Base-by-base conservation (phyloP, 2,113 vertebrate genomes). In the Probosciger aterrimus region DNA sequence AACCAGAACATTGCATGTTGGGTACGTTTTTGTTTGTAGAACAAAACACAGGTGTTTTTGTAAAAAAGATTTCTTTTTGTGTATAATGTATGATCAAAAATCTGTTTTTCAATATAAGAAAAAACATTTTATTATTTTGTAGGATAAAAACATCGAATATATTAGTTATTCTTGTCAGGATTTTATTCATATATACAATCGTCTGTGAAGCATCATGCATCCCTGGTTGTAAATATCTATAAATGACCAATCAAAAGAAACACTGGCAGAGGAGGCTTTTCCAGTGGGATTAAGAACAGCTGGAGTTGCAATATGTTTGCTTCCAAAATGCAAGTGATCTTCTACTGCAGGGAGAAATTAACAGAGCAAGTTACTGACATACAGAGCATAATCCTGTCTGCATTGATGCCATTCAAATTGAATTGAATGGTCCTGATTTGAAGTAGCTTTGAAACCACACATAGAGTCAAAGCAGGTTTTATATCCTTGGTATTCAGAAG, bases 211-310 rank as follows among this genome's bases (percentile, higher is more conserved):
- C 18, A 69, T 63, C 75, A 28, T 81, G 23, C 43, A 46, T 57
- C 46, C 28, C 47, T 85, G 23, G 28, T 74, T 79, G 71, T 73
- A 92, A 88, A 92, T 47, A 79, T 19, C 59, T 31, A 80, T 82
- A 84, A 94, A 82, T 92, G 91, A 92, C 86, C 85, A 76, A 94
- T 80, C 82, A 86, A 78, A 90, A 11, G 70, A 74, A 95, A 81
- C 70, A 83, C 69, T 77, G 70, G 53, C 60, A 70, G 37, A 49
- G 52, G 43, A 90, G 49, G 11, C 63, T 96, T 95, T 86, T 81
- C 89, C 78, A 33, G 28, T 55, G 30, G n/a, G 39, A 17, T 68
- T 78, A 64, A 46, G 24, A 92, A 28, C 22, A 74, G n/a, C 13
- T 41, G 52, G 53, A 74, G 92, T 80, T 90, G 28, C 74, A 87